Conservation (phyloP, 2,888 invertebrate genomes). For the Dynastes hyllus region DNA sequence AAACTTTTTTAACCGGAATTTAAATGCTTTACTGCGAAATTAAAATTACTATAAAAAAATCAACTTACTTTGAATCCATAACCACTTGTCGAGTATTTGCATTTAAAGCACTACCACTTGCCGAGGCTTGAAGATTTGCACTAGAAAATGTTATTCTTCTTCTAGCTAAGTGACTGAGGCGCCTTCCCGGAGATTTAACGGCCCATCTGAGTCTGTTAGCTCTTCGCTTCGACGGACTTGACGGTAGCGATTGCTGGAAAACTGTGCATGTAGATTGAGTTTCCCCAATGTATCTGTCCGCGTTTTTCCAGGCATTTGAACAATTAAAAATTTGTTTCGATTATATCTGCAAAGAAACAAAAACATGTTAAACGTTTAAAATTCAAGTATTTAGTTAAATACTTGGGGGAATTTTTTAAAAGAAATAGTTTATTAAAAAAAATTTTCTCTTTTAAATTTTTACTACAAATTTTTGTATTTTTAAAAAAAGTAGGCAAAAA, state of each 20-base stretch:
- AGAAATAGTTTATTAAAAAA: no score
- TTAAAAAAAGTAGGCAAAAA: no score
- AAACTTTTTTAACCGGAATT: background rate
- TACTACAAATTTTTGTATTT: no score
- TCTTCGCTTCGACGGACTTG: conserved; percentile 77
- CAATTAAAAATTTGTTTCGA: conserved; percentile 79
- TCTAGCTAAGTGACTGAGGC: conserved; percentile 84
- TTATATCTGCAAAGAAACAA: conserved; percentile 77
- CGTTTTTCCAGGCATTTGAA: conserved; percentile 78
- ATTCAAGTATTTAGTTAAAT: no score
- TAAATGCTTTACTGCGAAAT: background rate
- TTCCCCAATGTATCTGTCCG: conserved; percentile 85
- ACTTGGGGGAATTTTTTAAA: no score
- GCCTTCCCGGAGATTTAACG: conserved; percentile 82
- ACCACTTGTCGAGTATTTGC: conserved; percentile 75
- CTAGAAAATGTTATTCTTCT: conserved; percentile 85
- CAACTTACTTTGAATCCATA: conserved; percentile 77
- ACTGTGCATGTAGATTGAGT: conserved; percentile 80
- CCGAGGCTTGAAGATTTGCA: conserved; percentile 74
- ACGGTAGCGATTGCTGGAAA: conserved; percentile 76
- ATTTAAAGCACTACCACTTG: conserved; percentile 66
- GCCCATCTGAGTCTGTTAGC: conserved; percentile 71
- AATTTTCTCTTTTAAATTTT: no score
- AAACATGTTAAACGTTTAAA: background rate
- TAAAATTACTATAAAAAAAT: no score